Evolutionary conservation across 2,888 invertebrate species (phyloP), one percentile per base, ranked within the genome.

Genomic region (Sinotaia quadrata): DNA sequence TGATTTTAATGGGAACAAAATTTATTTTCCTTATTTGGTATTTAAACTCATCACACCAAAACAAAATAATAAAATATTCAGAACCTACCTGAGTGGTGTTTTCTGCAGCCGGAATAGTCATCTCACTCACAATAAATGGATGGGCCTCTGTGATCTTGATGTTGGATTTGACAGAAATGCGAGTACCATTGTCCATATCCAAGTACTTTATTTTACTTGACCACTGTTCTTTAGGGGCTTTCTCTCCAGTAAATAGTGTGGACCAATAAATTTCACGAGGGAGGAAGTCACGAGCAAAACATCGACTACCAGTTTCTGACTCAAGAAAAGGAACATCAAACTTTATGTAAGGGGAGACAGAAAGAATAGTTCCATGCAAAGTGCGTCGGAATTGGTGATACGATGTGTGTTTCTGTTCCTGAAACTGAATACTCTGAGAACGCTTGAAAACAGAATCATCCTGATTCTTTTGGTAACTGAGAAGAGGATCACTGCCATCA

Each of bases 251-350:
- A 66, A 84, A 81, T 52, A 78, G 68, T 12, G 70, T 63, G 0
- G 94, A 94, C 88, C 92, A 93, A 84, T 92, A 95, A 7, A 94
- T 90, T 77, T 93, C 92, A 24, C 91, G 89, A 0, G 94, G 93
- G 76, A 95, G 94, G 84, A 92, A 94, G 59, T 89, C 89, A 24
- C 95, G 91, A 60, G 95, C 88, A 37, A 91, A 77, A 72, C 95
- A 95, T 77, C 92, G 92, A 52, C 93, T 91, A 0, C 96, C 96
- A 15, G 90, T 90, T 84, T 95, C 95, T 0, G 95, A 94, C 89
- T 96, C 96, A 74, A 97, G 88, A 89, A 93, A 96, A 0, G 98
- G 98, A 67, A 95, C 91, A 0, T 94, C 92, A 81, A 94, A 94
- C 68, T 92, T 92, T 15, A 97, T 90, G 86, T 93, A 94, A 0